phyloP scores from a whole-genome alignment of 2,797 vertebrate species.

The Callimico goeldii region DNA sequence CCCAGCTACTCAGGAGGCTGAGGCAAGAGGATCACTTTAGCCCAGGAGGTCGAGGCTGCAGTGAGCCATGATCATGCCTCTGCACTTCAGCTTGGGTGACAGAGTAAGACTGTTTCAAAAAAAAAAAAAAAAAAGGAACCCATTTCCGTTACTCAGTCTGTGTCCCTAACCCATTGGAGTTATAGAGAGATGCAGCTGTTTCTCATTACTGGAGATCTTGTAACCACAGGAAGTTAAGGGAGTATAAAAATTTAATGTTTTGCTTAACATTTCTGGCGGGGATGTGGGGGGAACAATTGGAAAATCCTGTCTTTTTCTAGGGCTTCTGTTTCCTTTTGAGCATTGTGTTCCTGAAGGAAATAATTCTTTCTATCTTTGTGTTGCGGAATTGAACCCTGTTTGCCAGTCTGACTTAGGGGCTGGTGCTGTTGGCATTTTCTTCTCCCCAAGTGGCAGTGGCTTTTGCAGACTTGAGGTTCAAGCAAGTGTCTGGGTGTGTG shows the following conservation, averaged over 20 bases:
- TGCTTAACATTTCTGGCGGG: background rate
- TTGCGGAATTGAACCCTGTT: background rate
- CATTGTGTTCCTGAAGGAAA: constrained; percentile 22
- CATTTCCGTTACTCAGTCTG: background rate
- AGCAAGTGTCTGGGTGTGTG: background rate
- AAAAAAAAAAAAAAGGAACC: background rate
- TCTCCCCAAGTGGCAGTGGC: background rate
- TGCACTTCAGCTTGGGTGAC: too few species aligned
- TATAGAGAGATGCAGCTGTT: constrained; percentile 27
- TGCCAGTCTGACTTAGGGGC: background rate
- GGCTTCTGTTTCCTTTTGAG: constrained; percentile 40
- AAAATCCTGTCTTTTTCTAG: constrained; percentile 26
- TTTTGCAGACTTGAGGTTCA: background rate
- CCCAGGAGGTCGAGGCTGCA: too few species aligned
- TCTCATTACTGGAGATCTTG: constrained; percentile 43
- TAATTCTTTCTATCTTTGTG: background rate
- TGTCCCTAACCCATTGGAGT: background rate
- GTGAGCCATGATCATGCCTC: too few species aligned
- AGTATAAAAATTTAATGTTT: constrained; percentile 41
- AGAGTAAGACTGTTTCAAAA: too few species aligned
- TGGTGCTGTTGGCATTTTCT: background rate
- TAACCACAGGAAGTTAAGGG: constrained; percentile 48
- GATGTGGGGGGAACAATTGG: background rate
- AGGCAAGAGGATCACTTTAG: too few species aligned
- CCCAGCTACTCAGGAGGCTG: too few species aligned